A percentile compares a stretch with the other conserved stretches of the same genome.
Evolutionary conservation across 2,888 invertebrate genomes (phyloP).

Genomic region (Sinotaia quadrata): DNA sequence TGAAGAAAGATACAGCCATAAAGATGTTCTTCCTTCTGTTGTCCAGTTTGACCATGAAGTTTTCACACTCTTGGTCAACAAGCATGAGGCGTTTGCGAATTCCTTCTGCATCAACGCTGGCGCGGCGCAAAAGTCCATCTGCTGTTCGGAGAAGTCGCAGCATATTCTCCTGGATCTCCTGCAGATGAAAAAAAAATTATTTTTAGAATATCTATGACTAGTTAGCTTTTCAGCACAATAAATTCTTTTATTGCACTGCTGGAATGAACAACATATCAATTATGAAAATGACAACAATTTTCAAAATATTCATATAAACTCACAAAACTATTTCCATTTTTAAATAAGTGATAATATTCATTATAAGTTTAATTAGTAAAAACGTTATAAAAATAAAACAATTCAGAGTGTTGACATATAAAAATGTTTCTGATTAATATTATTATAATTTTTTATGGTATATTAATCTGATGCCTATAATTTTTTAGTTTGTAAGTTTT

Average conservation of each 20-base stretch:
- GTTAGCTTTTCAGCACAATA: neutral
- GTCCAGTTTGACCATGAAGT: constrained; percentile 82
- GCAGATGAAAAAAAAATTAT: constrained; percentile 30
- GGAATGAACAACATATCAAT: no score
- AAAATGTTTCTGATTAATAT: no score
- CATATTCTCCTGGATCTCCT: constrained; percentile 82
- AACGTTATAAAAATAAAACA: no score
- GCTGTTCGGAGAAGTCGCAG: constrained; percentile 84
- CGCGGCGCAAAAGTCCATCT: constrained; percentile 81
- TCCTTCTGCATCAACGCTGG: constrained; percentile 77
- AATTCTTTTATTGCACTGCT: neutral
- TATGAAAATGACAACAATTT: no score
- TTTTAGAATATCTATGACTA: neutral
- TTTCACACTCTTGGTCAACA: constrained; percentile 72
- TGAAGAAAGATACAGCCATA: constrained; percentile 82
- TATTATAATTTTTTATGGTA: no score
- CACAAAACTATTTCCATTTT: no score
- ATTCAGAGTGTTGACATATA: no score
- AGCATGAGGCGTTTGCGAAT: constrained; percentile 66
- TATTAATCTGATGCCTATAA: no score
- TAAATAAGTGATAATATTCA: no score
- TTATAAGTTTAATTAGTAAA: no score
- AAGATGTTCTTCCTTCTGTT: constrained; percentile 80
- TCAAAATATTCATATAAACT: no score
- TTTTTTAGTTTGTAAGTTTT: no score